Conservation (phyloP, 1,140 invertebrate genomes). For the Sipha flava region DNA sequence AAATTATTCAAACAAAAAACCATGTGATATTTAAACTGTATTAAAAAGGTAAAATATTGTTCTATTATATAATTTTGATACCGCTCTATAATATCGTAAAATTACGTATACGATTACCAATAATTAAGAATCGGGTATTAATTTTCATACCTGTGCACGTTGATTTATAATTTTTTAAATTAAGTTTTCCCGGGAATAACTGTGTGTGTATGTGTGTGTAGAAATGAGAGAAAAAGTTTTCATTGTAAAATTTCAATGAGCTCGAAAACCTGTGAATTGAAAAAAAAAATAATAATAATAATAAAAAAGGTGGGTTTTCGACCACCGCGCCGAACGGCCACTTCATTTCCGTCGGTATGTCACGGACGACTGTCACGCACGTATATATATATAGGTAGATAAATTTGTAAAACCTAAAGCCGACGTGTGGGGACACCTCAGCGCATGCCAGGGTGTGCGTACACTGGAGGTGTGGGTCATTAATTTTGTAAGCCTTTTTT, state of each 20-base stretch:
- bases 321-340: not conserved
- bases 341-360: not conserved
- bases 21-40: too few relatives aligned
- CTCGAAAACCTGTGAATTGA: not conserved
- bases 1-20: too few relatives aligned
- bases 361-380: not conserved
- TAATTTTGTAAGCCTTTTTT: conserved; percentile 2
- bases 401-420: not conserved
- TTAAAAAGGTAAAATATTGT: too few relatives aligned
- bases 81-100: too few relatives aligned
- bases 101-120: too few relatives aligned
- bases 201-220: not conserved
- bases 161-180: not conserved
- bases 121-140: too few relatives aligned
- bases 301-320: not conserved
- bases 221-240: not conserved
- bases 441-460: not conserved
- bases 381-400: not conserved
- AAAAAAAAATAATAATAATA: not conserved
- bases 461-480: not conserved
- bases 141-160: too few relatives aligned
- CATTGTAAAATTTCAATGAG: not conserved
- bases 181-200: not conserved
- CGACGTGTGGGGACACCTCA: not conserved
- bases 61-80: too few relatives aligned